Evolutionary conservation across 2,797 vertebrate genomes (phyloP), one percentile per base, ranked within the genome.

Genomic region (Malacoraja senta): DNA sequence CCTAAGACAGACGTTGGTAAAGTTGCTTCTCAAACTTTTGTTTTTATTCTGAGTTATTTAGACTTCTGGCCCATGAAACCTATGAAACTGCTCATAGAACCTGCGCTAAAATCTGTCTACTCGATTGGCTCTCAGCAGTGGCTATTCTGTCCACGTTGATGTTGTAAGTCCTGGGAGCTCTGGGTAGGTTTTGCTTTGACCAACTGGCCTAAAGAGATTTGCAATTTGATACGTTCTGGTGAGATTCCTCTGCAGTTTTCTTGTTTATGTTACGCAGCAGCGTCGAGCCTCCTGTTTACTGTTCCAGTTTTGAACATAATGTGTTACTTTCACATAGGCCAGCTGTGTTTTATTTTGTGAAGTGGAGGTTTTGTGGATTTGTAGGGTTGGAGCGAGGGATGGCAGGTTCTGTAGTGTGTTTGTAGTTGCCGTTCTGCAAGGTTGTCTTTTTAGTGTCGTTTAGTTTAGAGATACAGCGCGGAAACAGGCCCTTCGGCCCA

Each of bases 271-370:
- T 86, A 3, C 35, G 63, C 29, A 53, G 61, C 15, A 86, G 29
- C 19, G 29, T 21, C 3, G 84, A 10, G 21, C n/a, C 15, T 32
- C 17, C 13, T 65, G 8, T 88, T 88, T 35, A 32, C 61, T 88
- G n/a, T 65, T 83, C 44, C 26, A 61, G 53, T 32, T 68, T 88
- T 21, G 17, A 88, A 68, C 84, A 68, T 8, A 21, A 19, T 79
- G 77, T 35, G n/a, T 63, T 63, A 88, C 63, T 35, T 35, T 88
- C 84, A 19, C n/a, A 68, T 17, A 68, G 29, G 35, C n/a, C 17
- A 88, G 63, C 84, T 68, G 84, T 35, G 32, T 9, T 65, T 68
- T 86, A 58, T 84, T 65, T 17, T 68, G 84, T 88, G 84, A 86
- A 86, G 26, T 86, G 26, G 29, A 86, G 58, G 58, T 86, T 63